These are phyloP conservation scores for Ganaspis brasiliensis DNA, from an alignment of 2,888 invertebrate species.

Conservation along the genomic window DNA sequence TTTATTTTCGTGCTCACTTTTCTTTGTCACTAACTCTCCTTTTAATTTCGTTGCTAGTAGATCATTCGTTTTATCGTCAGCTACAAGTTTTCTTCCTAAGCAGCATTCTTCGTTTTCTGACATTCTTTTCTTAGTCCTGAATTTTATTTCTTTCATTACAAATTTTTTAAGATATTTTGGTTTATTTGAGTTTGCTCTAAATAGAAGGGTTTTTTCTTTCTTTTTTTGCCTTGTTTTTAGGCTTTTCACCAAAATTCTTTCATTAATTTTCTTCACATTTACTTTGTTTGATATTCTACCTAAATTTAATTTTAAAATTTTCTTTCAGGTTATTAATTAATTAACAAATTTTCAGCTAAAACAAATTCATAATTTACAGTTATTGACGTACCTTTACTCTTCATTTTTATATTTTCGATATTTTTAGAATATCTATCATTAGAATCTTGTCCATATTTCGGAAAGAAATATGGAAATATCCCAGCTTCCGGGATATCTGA, in stretches of 20 bases:
- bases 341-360: background rate
- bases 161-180: constrained; percentile 59
- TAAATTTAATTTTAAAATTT: no score
- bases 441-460: background rate
- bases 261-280: constrained; percentile 52
- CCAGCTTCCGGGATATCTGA: constrained; percentile 48
- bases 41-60: background rate
- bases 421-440: background rate
- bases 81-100: background rate
- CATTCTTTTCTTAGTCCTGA: background rate
- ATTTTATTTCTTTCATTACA: constrained; percentile 9
- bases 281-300: background rate
- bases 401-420: background rate
- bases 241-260: constrained; percentile 67
- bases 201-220: constrained; percentile 61
- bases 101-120: background rate
- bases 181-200: constrained; percentile 64
- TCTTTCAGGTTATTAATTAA: no score
- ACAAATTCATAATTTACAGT: background rate
- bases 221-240: constrained; percentile 68
- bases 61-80: background rate
- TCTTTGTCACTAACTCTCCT: background rate
- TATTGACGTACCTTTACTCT: background rate
- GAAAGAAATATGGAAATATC: background rate
- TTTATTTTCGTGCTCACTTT: background rate